Evolutionary conservation across 2,888 invertebrate genomes (phyloP), one percentile per base, ranked within the genome.

Genomic region (Drosophila prolongata): DNA sequence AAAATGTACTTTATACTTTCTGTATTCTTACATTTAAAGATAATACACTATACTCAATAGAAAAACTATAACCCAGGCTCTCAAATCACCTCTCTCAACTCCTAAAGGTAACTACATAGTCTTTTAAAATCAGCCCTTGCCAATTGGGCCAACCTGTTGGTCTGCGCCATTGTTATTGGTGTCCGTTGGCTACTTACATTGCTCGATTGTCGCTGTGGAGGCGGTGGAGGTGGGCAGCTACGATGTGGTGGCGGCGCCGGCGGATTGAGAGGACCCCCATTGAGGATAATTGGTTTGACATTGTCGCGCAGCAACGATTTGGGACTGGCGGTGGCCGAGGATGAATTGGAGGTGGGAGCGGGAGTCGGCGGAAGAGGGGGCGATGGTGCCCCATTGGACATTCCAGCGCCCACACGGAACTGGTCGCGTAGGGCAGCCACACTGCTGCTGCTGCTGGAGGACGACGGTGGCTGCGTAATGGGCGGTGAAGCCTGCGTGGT

Each of bases 191-290:
- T 77, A 90, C 92, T 91, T 78, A 92, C 92, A 84, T 89, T 91
- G 83, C 89, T 89, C 9, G 91, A 82, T 71, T 91, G 92, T 37
- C 92, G 86, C 56, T 89, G 90, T 34, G 92, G 90, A 11, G 92
- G 92, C 35, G 92, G 92, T 24, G 92, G 92, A 49, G 92, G 92
- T 27, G 92, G 92, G 74, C 92, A 91, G 52, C 87, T 90, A 76
- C 92, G 90, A 79, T 92, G 92, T 24, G 92, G 92, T 49, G 92
- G 92, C 74, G 92, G 76, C 49, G 92, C 91, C 61, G 92, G 92
- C 40, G 92, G 91, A 80, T 87, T 90, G 34, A 87, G 76, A 69
- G 87, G 82, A 1, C 89, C 90, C 61, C 91, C 91, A 76, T 90
- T 91, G 14, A 89, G 60, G 56, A 90, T 87, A 57, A 90, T 91